These are phyloP conservation scores for Nymphalis c-album DNA, from an alignment of 2,888 invertebrate species.

Conservation along the genomic window DNA sequence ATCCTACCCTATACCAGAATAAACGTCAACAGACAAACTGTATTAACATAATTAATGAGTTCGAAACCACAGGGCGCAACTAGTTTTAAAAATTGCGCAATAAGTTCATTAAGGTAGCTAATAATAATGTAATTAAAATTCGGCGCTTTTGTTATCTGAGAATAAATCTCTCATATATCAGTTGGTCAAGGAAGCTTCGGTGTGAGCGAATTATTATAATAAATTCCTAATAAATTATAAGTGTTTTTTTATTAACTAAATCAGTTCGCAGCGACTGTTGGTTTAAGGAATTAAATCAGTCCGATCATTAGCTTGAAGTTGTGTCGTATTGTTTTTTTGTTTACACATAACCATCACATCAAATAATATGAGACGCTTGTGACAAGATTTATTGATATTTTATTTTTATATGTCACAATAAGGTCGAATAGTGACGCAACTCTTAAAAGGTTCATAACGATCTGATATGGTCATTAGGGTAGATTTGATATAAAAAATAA, in stretches of 20 bases:
- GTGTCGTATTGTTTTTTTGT: conserved; percentile 13
- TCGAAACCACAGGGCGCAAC: too few species aligned
- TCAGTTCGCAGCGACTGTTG: conserved; percentile 38
- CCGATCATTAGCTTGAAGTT: conserved; percentile 20
- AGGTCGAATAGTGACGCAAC: conserved; percentile 12
- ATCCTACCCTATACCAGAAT: too few species aligned
- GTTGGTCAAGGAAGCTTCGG: conserved; percentile 16
- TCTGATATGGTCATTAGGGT: neutral
- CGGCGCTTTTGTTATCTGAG: conserved; percentile 16
- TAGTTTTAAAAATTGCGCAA: conserved; percentile 7
- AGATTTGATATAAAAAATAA: neutral
- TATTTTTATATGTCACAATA: conserved; percentile 6
- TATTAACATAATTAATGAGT: too few species aligned
- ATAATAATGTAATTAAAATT: conserved; percentile 9
- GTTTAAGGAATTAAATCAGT: conserved; percentile 36
- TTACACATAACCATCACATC: conserved; percentile 13
- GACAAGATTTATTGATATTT: conserved; percentile 14
- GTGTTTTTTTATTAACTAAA: conserved; percentile 32
- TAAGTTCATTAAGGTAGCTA: conserved; percentile 12
- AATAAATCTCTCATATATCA: conserved; percentile 13
- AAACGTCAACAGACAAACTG: too few species aligned
- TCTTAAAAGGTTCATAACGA: conserved; percentile 1
- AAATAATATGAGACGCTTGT: conserved; percentile 12
- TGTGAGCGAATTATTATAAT: conserved; percentile 30
- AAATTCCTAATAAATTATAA: conserved; percentile 37